Conservation (phyloP, 2,113 vertebrate genomes). For the Hippocampus guttulatus region DNA sequence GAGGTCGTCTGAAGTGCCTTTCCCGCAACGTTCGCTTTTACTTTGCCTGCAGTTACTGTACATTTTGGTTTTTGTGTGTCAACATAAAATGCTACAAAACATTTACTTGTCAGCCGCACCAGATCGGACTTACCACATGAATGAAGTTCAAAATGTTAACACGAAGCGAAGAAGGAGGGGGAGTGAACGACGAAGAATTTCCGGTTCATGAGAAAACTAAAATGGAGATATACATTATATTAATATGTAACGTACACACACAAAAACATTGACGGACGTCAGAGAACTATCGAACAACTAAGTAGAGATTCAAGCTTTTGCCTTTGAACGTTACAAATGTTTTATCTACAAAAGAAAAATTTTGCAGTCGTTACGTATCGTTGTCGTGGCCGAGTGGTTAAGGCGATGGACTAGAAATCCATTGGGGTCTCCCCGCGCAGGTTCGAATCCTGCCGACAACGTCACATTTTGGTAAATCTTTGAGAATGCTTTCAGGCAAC, state of each 20-base stretch:
- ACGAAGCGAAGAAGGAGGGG: background rate
- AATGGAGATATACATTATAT: background rate
- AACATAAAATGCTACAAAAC: background rate
- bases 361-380: background rate
- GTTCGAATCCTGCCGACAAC: conserved; percentile 86
- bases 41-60: background rate
- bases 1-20: background rate
- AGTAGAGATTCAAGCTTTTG: too few species aligned
- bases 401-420: conserved; percentile 93
- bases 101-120: background rate
- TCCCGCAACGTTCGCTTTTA: background rate
- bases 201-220: background rate
- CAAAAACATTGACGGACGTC: too few species aligned
- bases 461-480: background rate
- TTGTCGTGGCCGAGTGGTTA: conserved; percentile 73
- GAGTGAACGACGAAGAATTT: background rate
- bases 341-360: background rate
- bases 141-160: conserved; percentile 3
- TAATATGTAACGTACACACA: background rate
- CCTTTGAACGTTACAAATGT: background rate
- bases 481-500: too few species aligned
- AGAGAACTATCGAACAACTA: too few species aligned
- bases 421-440: conserved; percentile 92
- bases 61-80: background rate
- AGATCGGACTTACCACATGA: background rate